Percentiles rank a stretch among this genome's conserved stretches.
phyloP scores from a whole-genome alignment of 2,888 invertebrate species.

The Eristalis tenax region DNA sequence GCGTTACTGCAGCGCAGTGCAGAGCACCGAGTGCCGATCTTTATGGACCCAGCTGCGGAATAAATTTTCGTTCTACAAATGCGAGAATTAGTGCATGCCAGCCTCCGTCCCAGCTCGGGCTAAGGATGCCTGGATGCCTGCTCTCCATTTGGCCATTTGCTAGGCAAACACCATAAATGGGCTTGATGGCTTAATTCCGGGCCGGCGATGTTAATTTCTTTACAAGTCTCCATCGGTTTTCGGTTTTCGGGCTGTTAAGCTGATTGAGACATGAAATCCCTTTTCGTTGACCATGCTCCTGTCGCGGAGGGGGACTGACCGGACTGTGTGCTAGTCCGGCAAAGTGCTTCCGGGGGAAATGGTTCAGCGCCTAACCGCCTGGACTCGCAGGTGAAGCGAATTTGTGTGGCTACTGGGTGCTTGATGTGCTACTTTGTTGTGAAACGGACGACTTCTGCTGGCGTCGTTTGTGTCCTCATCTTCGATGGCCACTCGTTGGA shows the following conservation, averaged over 20 bases:
- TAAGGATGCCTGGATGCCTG: conserved; percentile 49
- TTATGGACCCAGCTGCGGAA: conserved; percentile 63
- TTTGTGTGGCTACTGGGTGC: neutral
- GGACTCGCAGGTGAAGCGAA: too few relatives aligned
- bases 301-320: neutral
- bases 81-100: conserved; percentile 65
- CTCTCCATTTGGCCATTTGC: conserved; percentile 48
- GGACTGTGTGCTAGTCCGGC: neutral
- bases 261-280: conserved; percentile 59
- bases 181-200: conserved; percentile 62
- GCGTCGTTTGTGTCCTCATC: too few relatives aligned
- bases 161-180: conserved; percentile 66
- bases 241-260: conserved; percentile 16
- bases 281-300: conserved; percentile 24
- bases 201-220: conserved; percentile 57
- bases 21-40: conserved; percentile 60
- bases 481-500: too few relatives aligned
- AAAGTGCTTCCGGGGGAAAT: neutral
- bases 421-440: neutral
- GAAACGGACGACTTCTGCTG: too few relatives aligned
- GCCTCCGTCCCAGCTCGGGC: conserved; percentile 10
- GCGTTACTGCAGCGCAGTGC: neutral
- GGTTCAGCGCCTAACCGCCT: too few relatives aligned
- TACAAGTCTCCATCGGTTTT: conserved; percentile 31
- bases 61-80: conserved; percentile 70